phyloP scores from a whole-genome alignment of 2,113 vertebrate genomes.

The Chaetorhynchus papuensis region DNA sequence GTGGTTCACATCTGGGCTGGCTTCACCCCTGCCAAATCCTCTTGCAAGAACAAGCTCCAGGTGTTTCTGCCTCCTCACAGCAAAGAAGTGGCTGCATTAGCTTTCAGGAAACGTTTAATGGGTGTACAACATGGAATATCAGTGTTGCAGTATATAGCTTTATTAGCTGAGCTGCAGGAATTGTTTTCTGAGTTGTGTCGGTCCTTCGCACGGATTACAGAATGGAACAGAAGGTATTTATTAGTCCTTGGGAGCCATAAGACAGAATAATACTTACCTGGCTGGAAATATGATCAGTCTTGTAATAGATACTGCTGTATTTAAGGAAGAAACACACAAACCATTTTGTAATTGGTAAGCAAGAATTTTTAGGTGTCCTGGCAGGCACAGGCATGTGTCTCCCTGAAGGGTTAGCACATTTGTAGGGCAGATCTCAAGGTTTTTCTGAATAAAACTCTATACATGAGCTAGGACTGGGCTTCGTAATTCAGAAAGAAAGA shows the following conservation, averaged over 20 bases:
- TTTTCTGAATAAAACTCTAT: neutral
- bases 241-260: neutral
- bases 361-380: neutral
- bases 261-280: neutral
- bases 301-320: neutral
- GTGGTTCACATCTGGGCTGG: neutral
- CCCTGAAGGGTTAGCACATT: neutral
- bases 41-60: neutral
- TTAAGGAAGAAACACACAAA: neutral
- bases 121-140: neutral
- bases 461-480: neutral
- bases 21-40: neutral
- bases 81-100: conserved; percentile 18
- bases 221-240: conserved; percentile 4
- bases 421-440: fast-evolving
- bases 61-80: conserved; percentile 3
- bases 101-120: neutral
- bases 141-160: neutral
- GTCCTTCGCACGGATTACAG: neutral
- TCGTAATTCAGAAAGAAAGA: neutral
- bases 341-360: neutral
- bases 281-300: neutral
- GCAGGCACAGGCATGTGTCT: neutral
- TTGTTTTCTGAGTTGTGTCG: neutral
- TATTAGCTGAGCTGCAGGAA: conserved; percentile 25